Evolutionary conservation across 2,113 vertebrate genomes (phyloP), one percentile per base, ranked within the genome.

Genomic region (Brachypodius melanocephalos): DNA sequence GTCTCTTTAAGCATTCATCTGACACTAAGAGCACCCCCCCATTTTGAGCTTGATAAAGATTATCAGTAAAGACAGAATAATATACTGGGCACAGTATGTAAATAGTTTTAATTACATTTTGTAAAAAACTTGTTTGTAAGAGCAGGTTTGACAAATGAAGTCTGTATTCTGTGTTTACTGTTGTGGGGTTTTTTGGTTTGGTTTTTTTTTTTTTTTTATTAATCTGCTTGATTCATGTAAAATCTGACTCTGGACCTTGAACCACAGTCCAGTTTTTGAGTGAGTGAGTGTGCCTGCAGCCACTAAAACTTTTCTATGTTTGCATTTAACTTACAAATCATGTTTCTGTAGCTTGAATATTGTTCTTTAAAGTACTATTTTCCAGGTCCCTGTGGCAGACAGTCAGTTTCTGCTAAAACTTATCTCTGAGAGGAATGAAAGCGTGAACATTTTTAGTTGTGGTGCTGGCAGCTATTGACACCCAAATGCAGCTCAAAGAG

Each of bases 91-190:
- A 68, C 11, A 8, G 9, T 85, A 75, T 75, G 43, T 61, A 93
- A 87, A 85, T 24, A 69, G 10, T 66, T 92, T 63, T 81, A 38
- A 81, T 84, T 94, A 34, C 18, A 25, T 63, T 95, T 89, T 42
- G 14, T 63, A 87, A 84, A 55, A 77, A 81, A 43, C 18, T 29
- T 42, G 12, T 54, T 76, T 49, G 28, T 71, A 80, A 84, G 34
- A 94, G 66, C 48, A 84, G 34, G 67, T 95, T 86, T 66, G 66
- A 61, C 45, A 71, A 32, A 63, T 20, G 5, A 75, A 57, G 49
- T 85, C 51, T 5, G 1, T 51, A n/a, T 65, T 85, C 63, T 88
- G 31, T 38, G 43, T 84, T 87, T 80, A 19, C 22, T 38, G 8
- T 19, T 4, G 43, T 38, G 38, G 38, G 38, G 38, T 38, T 38